Evolutionary conservation across 2,113 vertebrate genomes (phyloP), one percentile per base, ranked within the genome.

Genomic region (Halcyon malimbica): DNA sequence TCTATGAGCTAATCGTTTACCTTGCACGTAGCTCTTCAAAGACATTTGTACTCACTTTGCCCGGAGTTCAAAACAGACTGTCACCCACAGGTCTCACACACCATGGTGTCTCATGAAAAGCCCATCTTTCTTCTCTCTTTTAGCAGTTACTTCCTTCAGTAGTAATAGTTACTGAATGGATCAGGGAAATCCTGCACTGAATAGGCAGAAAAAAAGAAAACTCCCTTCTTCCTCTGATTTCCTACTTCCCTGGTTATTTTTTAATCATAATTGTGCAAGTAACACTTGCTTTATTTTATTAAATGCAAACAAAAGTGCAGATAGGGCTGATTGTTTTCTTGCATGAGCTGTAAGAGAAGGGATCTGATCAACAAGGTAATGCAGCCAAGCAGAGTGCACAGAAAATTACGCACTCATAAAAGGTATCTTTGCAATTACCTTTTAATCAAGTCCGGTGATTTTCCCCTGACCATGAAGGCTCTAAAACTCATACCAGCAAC

Each of bases 251-350:
- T 87, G 67, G 41, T 15, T 62, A 5, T 24, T 63, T 74, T 83
- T 89, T 83, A 78, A 95, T 94, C 90, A 77, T 10, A 26, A 21
- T 56, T 9, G 23, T 12, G 63, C 78, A 50, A 82, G 68, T 33
- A 53, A 76, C 0, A 4, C 91, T 60, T 28, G 77, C 65, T 67
- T 84, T 46, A 5, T 79, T 86, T 93, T 80, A 97, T 95, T 88
- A 94, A 96, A 91, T 56, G 87, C 71, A 96, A 95, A 95, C 75
- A 88, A 70, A 20, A 84, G 35, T 9, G 59, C 69, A 81, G 78
- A 65, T 57, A 91, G 56, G 70, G 81, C 65, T 75, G 76, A 42
- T 63, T 83, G 79, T 39, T 92, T 93, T 87, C 83, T 69, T 93
- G 70, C n/a, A 19, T 8, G 42, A 81, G 54, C 64, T 86, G 1